Percentiles rank a stretch among this genome's conserved stretches.
Evolutionary conservation across 2,888 invertebrate species (phyloP).

Genomic region (Trypoxylon attenuatum): DNA sequence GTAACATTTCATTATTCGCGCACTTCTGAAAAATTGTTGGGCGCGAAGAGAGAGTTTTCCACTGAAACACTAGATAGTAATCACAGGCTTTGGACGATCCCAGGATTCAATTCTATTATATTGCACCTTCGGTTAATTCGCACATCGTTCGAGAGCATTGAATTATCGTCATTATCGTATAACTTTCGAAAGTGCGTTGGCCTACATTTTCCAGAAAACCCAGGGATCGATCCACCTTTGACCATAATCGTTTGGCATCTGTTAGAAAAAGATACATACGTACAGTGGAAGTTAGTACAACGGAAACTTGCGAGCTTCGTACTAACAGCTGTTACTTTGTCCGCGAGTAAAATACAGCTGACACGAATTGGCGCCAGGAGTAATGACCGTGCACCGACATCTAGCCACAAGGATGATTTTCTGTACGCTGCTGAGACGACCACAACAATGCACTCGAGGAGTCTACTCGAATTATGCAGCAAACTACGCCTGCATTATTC

Average conservation of each 20-base stretch:
- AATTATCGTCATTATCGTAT: not conserved
- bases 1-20: too few species aligned
- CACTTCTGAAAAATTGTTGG: too few species aligned
- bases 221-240: not conserved
- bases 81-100: too few species aligned
- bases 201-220: not conserved
- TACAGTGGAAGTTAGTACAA: not conserved
- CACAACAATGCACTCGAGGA: too few species aligned
- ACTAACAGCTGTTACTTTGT: constrained; percentile 1
- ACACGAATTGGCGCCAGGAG: constrained; percentile 5
- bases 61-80: too few species aligned
- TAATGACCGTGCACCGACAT: not conserved
- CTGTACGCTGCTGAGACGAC: not conserved
- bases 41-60: too few species aligned
- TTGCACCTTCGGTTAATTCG: too few species aligned
- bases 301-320: not conserved
- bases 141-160: too few species aligned
- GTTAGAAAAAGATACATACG: too few species aligned
- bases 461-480: too few species aligned
- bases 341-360: not conserved
- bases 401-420: not conserved
- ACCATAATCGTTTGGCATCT: not conserved
- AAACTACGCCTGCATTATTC: too few species aligned
- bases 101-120: too few species aligned
- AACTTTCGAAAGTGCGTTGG: not conserved